Conservation (phyloP, 2,113 vertebrate species). For the Serinus canaria region DNA sequence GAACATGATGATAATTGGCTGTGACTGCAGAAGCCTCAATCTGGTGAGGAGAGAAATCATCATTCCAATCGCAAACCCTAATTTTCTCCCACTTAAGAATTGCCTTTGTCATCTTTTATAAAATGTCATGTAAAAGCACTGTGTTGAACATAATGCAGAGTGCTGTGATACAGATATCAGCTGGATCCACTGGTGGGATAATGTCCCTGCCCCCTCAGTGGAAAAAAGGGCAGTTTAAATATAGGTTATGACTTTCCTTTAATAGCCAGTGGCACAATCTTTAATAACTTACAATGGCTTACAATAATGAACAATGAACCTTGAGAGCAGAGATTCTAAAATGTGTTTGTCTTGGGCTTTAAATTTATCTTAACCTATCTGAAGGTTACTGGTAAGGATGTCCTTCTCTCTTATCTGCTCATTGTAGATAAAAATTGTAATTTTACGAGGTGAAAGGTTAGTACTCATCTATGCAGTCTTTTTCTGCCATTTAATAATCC, state of each 20-base stretch:
- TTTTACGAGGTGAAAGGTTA: not conserved
- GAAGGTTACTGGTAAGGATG: conserved; percentile 4
- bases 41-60: not conserved
- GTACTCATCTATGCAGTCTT: not conserved
- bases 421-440: not conserved
- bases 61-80: not conserved
- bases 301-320: not conserved
- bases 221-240: not conserved
- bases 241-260: not conserved
- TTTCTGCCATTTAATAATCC: not conserved
- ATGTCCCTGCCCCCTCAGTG: not conserved
- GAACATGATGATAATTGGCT: not conserved
- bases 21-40: not conserved
- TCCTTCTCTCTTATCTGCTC: not conserved
- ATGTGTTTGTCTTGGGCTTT: not conserved
- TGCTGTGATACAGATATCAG: not conserved
- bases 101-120: not conserved
- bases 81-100: not conserved
- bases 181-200: not conserved
- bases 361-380: not conserved
- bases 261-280: not conserved
- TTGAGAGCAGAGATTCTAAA: conserved; percentile 11
- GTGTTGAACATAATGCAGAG: not conserved
- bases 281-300: not conserved
- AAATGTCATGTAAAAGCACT: not conserved